phyloP scores from a whole-genome alignment of 1,140 invertebrate species.

The Hydropsyche tenuis region DNA sequence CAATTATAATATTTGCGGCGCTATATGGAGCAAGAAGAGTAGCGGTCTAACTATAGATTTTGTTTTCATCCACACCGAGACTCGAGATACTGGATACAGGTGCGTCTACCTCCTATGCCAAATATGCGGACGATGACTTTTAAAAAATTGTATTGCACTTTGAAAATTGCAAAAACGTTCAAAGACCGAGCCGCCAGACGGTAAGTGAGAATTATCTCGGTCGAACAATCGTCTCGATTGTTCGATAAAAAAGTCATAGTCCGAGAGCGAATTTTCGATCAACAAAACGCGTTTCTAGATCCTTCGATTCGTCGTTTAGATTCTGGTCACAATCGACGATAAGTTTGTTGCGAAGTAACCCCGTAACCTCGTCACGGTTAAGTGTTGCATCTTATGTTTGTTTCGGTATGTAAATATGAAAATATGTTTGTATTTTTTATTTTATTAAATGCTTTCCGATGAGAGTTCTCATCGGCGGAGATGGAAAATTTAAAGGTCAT shows the following conservation, averaged over 20 bases:
- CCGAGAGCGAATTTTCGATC: not conserved
- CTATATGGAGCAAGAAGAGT: not conserved
- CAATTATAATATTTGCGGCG: constrained; percentile 4
- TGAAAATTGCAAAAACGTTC: too few species aligned
- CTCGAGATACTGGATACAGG: constrained; percentile 23
- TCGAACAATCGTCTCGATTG: too few species aligned
- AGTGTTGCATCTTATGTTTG: not conserved
- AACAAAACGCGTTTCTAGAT: not conserved
- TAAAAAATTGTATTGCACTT: not conserved
- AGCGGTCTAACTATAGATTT: constrained; percentile 7
- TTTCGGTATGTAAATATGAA: constrained; percentile 1
- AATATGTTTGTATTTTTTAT: not conserved
- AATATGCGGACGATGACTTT: constrained; percentile 13
- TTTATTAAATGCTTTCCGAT: too few species aligned
- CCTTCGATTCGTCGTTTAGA: not conserved
- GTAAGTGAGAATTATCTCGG: too few species aligned
- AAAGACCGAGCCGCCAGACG: too few species aligned
- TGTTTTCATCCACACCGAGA: not conserved
- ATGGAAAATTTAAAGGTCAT: too few species aligned
- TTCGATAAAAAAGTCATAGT: not conserved
- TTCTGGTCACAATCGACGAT: not conserved
- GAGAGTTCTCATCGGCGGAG: too few species aligned
- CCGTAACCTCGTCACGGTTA: not conserved
- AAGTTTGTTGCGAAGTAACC: not conserved
- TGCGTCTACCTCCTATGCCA: constrained; percentile 13